phyloP scores from a whole-genome alignment of 2,888 invertebrate species.

The Cerastis leucographa region DNA sequence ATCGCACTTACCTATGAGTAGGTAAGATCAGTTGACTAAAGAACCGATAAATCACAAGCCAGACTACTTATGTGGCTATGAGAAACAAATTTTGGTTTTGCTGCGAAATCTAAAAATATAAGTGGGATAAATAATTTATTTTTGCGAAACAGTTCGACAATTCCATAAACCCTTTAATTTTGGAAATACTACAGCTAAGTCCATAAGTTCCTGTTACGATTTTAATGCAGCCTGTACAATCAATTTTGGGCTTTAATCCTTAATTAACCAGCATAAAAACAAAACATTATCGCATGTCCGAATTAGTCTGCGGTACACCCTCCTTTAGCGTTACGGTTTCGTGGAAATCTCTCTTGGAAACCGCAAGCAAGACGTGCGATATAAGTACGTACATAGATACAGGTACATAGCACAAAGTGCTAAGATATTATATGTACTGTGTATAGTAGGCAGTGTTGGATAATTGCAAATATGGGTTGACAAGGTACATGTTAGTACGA shows the following conservation, averaged over 20 bases:
- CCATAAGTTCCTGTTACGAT: neutral
- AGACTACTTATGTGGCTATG: too few species aligned
- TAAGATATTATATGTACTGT: slow-evolving; percentile 9
- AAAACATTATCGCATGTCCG: slow-evolving; percentile 10
- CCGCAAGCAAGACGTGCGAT: slow-evolving; percentile 47
- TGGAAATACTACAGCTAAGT: too few species aligned
- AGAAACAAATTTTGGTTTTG: too few species aligned
- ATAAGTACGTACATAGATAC: slow-evolving; percentile 2
- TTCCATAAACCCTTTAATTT: too few species aligned
- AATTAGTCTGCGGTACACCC: slow-evolving; percentile 49
- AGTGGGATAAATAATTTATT: too few species aligned
- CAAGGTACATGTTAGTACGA: slow-evolving; percentile 19
- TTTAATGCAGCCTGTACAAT: neutral
- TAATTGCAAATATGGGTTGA: slow-evolving; percentile 30
- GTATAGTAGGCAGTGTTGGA: slow-evolving; percentile 30
- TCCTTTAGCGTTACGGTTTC: slow-evolving; percentile 32
- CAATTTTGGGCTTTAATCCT: neutral
- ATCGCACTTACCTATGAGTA: too few species aligned
- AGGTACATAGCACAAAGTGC: neutral
- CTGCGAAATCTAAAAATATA: too few species aligned
- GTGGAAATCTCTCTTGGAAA: slow-evolving; percentile 29
- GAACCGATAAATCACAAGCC: too few species aligned
- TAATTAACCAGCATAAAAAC: slow-evolving; percentile 22
- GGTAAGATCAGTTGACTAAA: too few species aligned
- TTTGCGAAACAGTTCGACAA: too few species aligned